phyloP scores from a whole-genome alignment of 2,797 vertebrate genomes.

The Premnoplex brunnescens region DNA sequence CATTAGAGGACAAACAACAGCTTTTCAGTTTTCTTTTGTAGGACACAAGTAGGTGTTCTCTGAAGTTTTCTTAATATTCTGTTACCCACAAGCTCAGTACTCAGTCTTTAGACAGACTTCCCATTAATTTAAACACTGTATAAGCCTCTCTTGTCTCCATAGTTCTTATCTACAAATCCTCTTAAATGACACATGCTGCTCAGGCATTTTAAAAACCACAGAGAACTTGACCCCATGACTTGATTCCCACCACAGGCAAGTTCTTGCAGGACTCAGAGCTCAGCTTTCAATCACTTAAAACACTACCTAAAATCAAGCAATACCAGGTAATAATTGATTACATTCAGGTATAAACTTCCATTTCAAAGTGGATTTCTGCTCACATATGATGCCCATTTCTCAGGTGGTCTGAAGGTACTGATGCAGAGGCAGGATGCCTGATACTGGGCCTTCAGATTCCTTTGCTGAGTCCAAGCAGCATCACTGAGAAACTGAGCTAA shows the following conservation, averaged over 20 bases:
- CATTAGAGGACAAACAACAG: neutral
- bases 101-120: constrained; percentile 24
- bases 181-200: neutral
- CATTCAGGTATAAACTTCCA: neutral
- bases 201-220: constrained; percentile 19
- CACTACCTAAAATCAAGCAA: neutral
- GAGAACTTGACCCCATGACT: neutral
- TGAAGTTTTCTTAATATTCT: constrained; percentile 38
- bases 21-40: constrained; percentile 41
- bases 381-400: accelerated
- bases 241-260: neutral
- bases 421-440: neutral
- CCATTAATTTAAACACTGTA: neutral
- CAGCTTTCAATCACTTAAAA: neutral
- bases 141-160: constrained; percentile 4
- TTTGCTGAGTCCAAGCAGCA: neutral
- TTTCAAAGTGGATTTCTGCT: neutral
- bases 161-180: constrained; percentile 32
- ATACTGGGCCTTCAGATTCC: accelerated
- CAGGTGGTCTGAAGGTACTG: neutral
- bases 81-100: neutral
- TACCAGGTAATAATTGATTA: neutral
- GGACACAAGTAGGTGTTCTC: neutral
- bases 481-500: neutral
- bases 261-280: neutral